A percentile compares a stretch with the other conserved stretches of the same genome.
Evolutionary conservation across 2,797 vertebrate species (phyloP).

Genomic region (Eutrigla gurnardus): DNA sequence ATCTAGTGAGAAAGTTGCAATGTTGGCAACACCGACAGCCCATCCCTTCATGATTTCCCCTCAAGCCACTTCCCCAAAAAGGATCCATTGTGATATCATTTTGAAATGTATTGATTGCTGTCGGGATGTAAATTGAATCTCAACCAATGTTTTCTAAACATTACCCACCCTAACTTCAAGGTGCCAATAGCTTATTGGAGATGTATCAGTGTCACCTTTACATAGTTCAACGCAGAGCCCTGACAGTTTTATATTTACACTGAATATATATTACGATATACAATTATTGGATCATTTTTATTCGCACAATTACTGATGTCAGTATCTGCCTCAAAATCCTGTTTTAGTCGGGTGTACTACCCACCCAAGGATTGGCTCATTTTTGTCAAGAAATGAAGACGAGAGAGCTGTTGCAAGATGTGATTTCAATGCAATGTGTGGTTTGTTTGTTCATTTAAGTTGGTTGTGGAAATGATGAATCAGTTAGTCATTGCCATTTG

Average conservation of each 20-base stretch:
- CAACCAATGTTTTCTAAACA: too few species aligned
- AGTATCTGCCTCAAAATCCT: neutral
- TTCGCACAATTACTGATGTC: neutral
- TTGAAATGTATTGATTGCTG: too few species aligned
- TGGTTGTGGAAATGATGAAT: neutral
- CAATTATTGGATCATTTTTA: neutral
- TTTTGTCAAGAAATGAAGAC: neutral
- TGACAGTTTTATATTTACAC: conserved; percentile 2
- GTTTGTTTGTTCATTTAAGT: conserved; percentile 1
- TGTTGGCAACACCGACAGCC: neutral
- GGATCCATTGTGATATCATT: neutral
- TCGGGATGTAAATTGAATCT: too few species aligned
- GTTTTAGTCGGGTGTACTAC: neutral
- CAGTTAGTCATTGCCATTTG: neutral
- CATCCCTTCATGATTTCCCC: neutral
- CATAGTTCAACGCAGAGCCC: neutral
- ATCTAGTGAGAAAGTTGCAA: neutral
- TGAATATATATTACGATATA: neutral
- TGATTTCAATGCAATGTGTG: neutral
- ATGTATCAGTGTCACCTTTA: neutral
- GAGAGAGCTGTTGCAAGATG: neutral
- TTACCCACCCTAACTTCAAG: too few species aligned
- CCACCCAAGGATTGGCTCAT: neutral
- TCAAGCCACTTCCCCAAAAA: neutral
- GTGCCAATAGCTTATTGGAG: neutral